A percentile compares a stretch with the other conserved stretches of the same genome.
Conservation (phyloP, 2,797 vertebrate genomes). For the Austrolebias charrua region DNA sequence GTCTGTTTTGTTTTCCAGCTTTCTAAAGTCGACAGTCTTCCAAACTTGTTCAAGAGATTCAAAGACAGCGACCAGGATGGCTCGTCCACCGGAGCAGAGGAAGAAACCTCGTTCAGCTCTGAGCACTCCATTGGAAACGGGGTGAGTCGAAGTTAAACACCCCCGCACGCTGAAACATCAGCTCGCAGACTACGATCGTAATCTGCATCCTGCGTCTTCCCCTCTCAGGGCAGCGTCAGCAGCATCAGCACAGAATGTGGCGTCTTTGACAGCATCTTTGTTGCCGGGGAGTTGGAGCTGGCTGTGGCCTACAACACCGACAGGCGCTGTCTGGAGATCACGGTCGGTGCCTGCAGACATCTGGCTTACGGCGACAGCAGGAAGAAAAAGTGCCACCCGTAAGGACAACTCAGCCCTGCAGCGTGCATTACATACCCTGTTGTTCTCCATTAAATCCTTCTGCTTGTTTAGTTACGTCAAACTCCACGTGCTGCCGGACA, state of each 20-base stretch:
- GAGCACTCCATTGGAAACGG: conserved; percentile 55
- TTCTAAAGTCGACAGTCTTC: conserved; percentile 76
- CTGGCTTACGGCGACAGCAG: conserved; percentile 81
- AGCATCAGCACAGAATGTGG: conserved; percentile 80
- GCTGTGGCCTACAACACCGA: conserved; percentile 79
- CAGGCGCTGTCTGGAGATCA: conserved; percentile 81
- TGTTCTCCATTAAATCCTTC: not conserved
- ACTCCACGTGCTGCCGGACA: conserved; percentile 85
- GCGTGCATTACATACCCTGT: not conserved
- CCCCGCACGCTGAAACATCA: conserved; percentile 32
- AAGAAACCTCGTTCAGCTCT: conserved; percentile 61
- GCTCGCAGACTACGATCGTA: not conserved
- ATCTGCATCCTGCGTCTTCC: not conserved
- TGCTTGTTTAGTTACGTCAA: conserved; percentile 83
- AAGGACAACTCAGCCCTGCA: conserved; percentile 55
- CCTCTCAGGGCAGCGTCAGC: conserved; percentile 78
- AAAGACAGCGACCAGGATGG: conserved; percentile 66
- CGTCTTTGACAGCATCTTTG: conserved; percentile 64
- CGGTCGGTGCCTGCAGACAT: conserved; percentile 84
- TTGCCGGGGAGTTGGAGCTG: conserved; percentile 86
- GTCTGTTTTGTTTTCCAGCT: conserved; percentile 66
- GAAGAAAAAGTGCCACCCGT: conserved; percentile 90
- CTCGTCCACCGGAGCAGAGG: conserved; percentile 74
- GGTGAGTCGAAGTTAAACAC: conserved; percentile 60
- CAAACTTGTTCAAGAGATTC: conserved; percentile 71